Conservation (phyloP, 30 jellyfish, hydroid and myxozoan genomes). For the Aurelia aurita complex sp. Pacific region DNA sequence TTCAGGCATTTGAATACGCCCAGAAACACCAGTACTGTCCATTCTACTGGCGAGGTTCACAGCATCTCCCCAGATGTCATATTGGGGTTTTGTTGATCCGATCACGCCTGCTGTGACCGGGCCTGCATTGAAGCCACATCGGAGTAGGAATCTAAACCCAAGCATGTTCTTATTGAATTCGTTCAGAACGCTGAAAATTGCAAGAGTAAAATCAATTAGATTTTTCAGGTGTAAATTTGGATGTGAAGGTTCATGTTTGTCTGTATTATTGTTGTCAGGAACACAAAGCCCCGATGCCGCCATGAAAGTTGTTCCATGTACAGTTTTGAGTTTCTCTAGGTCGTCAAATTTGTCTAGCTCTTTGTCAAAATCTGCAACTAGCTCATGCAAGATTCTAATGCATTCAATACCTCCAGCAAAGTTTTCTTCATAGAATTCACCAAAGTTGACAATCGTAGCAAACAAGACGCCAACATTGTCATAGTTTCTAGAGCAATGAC, state of each 20-base stretch:
- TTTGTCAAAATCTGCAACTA: constrained; percentile 97
- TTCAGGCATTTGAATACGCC: constrained; percentile 92
- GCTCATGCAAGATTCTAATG: constrained; percentile 94
- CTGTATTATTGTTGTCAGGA: constrained; percentile 40
- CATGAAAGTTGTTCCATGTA: constrained; percentile 98
- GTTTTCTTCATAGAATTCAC: constrained; percentile 95
- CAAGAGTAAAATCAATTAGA: constrained; percentile 84
- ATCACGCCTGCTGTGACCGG: constrained; percentile 99
- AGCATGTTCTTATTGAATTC: constrained; percentile 96
- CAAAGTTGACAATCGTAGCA: constrained; percentile 97
- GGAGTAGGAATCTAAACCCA: constrained; percentile 85
- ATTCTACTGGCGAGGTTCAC: constrained; percentile 97
- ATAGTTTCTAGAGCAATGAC: constrained; percentile 92
- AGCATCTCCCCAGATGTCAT: constrained; percentile 99
- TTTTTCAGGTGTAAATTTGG: constrained; percentile 82
- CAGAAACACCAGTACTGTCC: constrained; percentile 98
- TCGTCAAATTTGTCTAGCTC: constrained; percentile 96
- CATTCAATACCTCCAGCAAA: constrained; percentile 98
- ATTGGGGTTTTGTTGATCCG: constrained; percentile 99
- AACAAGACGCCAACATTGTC: constrained; percentile 96
- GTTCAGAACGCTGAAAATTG: constrained; percentile 81
- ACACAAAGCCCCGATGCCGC: constrained; percentile 97
- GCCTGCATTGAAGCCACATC: constrained; percentile 99
- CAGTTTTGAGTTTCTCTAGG: constrained; percentile 96
- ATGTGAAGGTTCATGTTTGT: constrained; percentile 33